Percentiles rank a stretch among this genome's conserved stretches.
Evolutionary conservation across 2,113 vertebrate species (phyloP).

Genomic region (Chelonoidis abingdonii): DNA sequence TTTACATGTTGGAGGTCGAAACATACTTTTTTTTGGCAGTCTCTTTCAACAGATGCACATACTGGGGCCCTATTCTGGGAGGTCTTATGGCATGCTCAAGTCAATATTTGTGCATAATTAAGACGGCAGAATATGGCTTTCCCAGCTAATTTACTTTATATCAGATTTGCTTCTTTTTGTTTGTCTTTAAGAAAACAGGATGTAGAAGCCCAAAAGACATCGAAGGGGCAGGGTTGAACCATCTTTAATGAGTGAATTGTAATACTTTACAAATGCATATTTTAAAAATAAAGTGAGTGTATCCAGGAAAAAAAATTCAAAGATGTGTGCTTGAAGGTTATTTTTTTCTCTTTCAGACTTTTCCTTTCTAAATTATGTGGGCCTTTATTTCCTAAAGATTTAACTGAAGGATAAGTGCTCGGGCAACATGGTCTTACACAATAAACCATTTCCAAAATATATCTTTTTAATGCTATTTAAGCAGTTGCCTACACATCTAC

Average conservation of each 20-base stretch:
- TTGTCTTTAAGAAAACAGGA: slow-evolving; percentile 23
- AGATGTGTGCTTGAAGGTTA: slow-evolving; percentile 24
- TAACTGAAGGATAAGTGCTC: slow-evolving; percentile 35
- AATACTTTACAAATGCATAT: neutral
- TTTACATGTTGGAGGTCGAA: slow-evolving; percentile 61
- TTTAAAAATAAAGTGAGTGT: neutral
- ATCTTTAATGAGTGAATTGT: neutral
- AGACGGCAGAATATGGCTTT: slow-evolving; percentile 60
- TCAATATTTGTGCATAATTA: slow-evolving; percentile 72
- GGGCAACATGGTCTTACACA: neutral
- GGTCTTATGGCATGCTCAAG: slow-evolving; percentile 49
- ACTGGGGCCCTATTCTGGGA: slow-evolving; percentile 46
- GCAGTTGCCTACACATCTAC: neutral
- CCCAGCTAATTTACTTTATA: slow-evolving; percentile 46
- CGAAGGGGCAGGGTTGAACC: neutral
- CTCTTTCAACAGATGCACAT: slow-evolving; percentile 52
- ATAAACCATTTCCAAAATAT: slow-evolving; percentile 35
- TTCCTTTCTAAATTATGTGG: slow-evolving; percentile 55
- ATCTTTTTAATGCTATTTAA: slow-evolving; percentile 30
- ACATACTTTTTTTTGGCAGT: slow-evolving; percentile 61
- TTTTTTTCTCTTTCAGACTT: slow-evolving; percentile 54
- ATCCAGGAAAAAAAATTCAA: slow-evolving; percentile 26
- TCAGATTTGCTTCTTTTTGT: slow-evolving; percentile 18
- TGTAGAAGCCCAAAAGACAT: slow-evolving; percentile 4
- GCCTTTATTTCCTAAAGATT: slow-evolving; percentile 56